Conservation (phyloP, 2,888 invertebrate species). For the Drosophila paramelanica region DNA sequence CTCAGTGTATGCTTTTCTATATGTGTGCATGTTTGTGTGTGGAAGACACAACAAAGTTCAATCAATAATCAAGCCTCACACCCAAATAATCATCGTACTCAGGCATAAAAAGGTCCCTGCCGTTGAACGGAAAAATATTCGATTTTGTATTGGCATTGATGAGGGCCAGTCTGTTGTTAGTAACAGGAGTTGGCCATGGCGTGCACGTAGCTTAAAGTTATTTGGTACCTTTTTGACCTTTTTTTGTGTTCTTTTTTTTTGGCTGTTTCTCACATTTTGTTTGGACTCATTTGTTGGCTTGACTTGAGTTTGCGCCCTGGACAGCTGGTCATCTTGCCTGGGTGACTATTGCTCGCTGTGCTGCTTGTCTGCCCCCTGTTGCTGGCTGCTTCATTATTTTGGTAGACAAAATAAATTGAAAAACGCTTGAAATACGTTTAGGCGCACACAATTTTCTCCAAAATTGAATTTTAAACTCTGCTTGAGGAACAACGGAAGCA, state of each 20-base stretch:
- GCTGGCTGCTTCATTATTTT: conserved; percentile 60
- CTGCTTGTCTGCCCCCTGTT: conserved; percentile 6
- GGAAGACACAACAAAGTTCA: conserved; percentile 52
- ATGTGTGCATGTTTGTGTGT: conserved; percentile 11
- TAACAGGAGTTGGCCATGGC: conserved; percentile 31
- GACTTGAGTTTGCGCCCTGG: conserved; percentile 64
- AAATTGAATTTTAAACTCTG: conserved; percentile 70
- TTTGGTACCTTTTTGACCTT: conserved; percentile 76
- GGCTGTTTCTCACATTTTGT: conserved; percentile 55
- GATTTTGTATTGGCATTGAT: conserved; percentile 75
- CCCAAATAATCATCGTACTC: conserved; percentile 48
- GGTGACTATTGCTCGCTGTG: conserved; percentile 3
- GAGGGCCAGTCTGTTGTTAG: conserved; percentile 42
- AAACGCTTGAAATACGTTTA: conserved; percentile 73
- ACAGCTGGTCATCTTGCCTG: conserved; percentile 21
- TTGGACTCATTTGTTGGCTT: conserved; percentile 63
- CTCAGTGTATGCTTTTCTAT: conserved; percentile 33
- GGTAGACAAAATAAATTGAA: conserved; percentile 76
- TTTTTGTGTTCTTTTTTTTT: conserved; percentile 29
- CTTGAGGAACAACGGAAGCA: conserved; percentile 59
- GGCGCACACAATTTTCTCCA: conserved; percentile 73
- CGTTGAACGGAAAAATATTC: conserved; percentile 45
- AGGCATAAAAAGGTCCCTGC: conserved; percentile 65
- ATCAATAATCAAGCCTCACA: conserved; percentile 66
- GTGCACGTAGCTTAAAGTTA: conserved; percentile 68